Percentiles rank a stretch among this genome's conserved stretches.
Conservation (phyloP, 2,113 vertebrate species). For the Myotis davidii region DNA sequence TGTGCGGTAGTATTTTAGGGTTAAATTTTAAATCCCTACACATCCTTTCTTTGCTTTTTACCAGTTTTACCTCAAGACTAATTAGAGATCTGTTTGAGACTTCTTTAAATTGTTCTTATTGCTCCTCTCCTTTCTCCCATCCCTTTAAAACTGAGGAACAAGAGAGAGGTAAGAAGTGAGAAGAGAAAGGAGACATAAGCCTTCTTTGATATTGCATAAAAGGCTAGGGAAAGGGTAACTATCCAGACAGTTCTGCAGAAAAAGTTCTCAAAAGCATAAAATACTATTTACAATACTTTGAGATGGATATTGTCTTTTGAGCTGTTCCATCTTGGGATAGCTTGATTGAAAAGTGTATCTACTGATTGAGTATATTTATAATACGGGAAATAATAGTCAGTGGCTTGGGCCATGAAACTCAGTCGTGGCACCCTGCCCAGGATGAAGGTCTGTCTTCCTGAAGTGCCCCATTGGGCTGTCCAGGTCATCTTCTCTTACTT, state of each 20-base stretch:
- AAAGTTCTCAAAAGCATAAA: background rate
- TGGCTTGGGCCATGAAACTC: background rate
- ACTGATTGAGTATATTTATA: background rate
- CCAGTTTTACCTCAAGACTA: background rate
- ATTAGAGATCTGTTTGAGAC: background rate
- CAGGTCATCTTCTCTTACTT: background rate
- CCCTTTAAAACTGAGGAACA: background rate
- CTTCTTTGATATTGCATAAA: background rate
- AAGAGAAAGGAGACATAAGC: background rate
- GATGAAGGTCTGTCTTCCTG: background rate
- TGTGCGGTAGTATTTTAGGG: background rate
- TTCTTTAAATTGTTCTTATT: background rate
- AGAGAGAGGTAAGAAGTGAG: background rate
- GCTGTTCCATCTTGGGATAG: background rate
- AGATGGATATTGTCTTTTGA: background rate
- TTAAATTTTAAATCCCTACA: constrained; percentile 20
- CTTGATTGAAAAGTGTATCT: constrained; percentile 13
- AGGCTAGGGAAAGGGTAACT: background rate
- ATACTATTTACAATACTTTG: background rate
- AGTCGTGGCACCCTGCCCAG: background rate
- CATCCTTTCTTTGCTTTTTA: background rate
- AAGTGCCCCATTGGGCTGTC: background rate
- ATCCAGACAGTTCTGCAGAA: background rate
- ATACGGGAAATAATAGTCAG: background rate
- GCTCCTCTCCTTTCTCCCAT: background rate